Percentiles rank a stretch among this genome's conserved stretches.
Evolutionary conservation across 2,888 invertebrate species (phyloP).

Genomic region (Hylaea fasciaria): DNA sequence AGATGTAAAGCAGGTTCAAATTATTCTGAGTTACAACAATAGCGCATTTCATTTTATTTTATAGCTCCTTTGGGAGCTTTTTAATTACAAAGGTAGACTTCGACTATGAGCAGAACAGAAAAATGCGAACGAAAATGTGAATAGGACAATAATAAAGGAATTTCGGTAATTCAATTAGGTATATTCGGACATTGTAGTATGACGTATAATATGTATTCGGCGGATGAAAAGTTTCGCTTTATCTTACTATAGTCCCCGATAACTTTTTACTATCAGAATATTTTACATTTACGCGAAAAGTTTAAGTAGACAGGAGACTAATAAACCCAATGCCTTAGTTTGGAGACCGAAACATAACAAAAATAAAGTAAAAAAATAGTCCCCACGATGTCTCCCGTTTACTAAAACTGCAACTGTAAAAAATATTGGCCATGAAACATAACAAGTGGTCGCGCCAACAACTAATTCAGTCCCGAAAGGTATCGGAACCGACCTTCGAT

Average conservation of each 20-base stretch:
- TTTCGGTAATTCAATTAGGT: background rate
- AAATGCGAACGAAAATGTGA: too few species aligned
- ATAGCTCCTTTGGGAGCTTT: constrained; percentile 3
- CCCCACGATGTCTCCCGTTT: background rate
- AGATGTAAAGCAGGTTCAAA: too few species aligned
- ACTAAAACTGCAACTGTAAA: constrained; percentile 14
- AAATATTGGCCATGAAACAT: constrained; percentile 5
- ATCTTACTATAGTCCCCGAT: background rate
- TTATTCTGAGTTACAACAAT: background rate
- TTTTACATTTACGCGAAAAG: constrained; percentile 24
- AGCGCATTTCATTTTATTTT: background rate
- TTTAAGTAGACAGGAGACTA: constrained; percentile 7
- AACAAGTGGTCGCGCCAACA: too few species aligned
- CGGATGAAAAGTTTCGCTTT: background rate
- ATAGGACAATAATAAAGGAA: too few species aligned
- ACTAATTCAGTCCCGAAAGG: too few species aligned
- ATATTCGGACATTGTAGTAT: background rate
- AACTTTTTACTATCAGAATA: constrained; percentile 20
- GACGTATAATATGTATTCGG: too few species aligned
- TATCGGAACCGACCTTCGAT: too few species aligned
- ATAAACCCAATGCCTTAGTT: constrained; percentile 10
- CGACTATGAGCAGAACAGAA: background rate
- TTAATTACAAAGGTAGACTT: background rate
- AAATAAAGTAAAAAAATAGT: constrained; percentile 1
- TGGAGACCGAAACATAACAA: constrained; percentile 11